phyloP scores from a whole-genome alignment of 2,888 invertebrate genomes.

The Hydropsyche betteni region DNA sequence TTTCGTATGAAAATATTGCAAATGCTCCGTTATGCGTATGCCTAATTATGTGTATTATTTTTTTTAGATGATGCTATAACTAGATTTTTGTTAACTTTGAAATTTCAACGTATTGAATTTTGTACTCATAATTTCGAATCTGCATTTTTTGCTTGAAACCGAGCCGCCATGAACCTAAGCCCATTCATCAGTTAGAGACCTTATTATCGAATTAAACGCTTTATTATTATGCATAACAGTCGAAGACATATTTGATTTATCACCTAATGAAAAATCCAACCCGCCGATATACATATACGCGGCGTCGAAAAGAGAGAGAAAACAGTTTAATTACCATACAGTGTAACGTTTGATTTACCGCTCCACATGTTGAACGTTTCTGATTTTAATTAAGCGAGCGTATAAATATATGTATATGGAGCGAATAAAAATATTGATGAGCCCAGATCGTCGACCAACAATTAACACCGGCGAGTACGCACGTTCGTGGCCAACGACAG shows the following conservation, averaged over 20 bases:
- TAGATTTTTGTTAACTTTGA: too few species aligned
- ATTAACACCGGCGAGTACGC: slow-evolving; percentile 11
- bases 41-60: too few species aligned
- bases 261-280: slow-evolving; percentile 3
- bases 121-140: too few species aligned
- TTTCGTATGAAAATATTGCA: too few species aligned
- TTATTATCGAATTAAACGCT: slow-evolving; percentile 12
- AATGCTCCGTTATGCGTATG: too few species aligned
- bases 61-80: too few species aligned
- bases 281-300: too few species aligned
- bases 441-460: slow-evolving; percentile 15
- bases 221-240: background rate
- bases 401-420: slow-evolving; percentile 12
- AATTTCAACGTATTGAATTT: too few species aligned
- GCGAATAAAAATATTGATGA: slow-evolving; percentile 25
- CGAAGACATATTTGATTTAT: slow-evolving; percentile 5
- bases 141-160: too few species aligned
- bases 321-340: slow-evolving; percentile 19
- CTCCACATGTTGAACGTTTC: slow-evolving; percentile 30
- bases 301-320: slow-evolving; percentile 4
- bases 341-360: slow-evolving; percentile 26
- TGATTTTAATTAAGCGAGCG: slow-evolving; percentile 22
- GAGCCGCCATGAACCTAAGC: too few species aligned
- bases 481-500: background rate
- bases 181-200: background rate